Evolutionary conservation across 2,888 invertebrate species (phyloP).

Genomic region (Eretmocerus hayati): DNA sequence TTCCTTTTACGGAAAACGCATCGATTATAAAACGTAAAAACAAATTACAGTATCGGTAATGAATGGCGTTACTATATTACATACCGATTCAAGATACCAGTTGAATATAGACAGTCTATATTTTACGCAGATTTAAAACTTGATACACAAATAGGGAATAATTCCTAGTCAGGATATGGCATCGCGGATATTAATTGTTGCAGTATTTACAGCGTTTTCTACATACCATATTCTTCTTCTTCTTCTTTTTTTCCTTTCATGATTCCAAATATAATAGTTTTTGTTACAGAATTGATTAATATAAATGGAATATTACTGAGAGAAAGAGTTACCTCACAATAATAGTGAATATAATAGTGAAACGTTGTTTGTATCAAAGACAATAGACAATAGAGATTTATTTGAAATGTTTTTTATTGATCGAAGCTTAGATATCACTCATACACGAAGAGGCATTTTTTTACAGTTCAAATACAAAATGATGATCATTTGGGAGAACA

Average conservation of each 20-base stretch:
- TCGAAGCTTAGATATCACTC: no score
- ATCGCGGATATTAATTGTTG: slow-evolving; percentile 45
- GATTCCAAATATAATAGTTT: slow-evolving; percentile 23
- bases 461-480: slow-evolving; percentile 13
- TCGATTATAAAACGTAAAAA: no score
- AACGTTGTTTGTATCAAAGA: slow-evolving; percentile 41
- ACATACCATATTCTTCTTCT: slow-evolving; percentile 27
- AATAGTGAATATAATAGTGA: slow-evolving; percentile 39
- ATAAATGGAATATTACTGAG: slow-evolving; percentile 26
- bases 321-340: slow-evolving; percentile 42
- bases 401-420: slow-evolving; percentile 38
- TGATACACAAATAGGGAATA: slow-evolving; percentile 23
- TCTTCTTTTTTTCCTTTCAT: slow-evolving; percentile 14
- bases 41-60: no score
- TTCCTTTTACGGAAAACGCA: no score
- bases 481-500: slow-evolving; percentile 9
- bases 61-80: no score
- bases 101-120: no score
- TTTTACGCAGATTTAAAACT: slow-evolving; percentile 17
- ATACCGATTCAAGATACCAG: no score
- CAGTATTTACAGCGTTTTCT: slow-evolving; percentile 43
- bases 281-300: slow-evolving; percentile 31
- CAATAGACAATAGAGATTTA: slow-evolving; percentile 42
- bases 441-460: slow-evolving; percentile 21
- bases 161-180: slow-evolving; percentile 45